Conservation (phyloP, 2,113 vertebrate species). For the Geothlypis trichas region DNA sequence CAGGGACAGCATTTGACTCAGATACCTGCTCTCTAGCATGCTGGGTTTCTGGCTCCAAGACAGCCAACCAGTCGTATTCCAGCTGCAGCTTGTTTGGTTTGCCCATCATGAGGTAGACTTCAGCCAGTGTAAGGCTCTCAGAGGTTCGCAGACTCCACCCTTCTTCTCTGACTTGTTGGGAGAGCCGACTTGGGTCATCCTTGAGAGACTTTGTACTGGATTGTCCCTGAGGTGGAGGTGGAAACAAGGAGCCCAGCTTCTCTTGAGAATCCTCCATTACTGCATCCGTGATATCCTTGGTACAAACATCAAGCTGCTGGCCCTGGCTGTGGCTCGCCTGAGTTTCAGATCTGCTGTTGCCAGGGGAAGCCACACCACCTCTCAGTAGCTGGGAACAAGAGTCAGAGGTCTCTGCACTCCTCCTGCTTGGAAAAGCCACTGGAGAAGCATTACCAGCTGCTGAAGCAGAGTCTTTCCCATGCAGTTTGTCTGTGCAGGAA, state of each 20-base stretch:
- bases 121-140: constrained; percentile 92
- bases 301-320: constrained; percentile 63
- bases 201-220: constrained; percentile 64
- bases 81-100: constrained; percentile 94
- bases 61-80: constrained; percentile 93
- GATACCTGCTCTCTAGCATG: constrained; percentile 43
- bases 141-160: constrained; percentile 90
- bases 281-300: constrained; percentile 63
- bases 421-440: background rate
- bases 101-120: constrained; percentile 99
- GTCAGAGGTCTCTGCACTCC: background rate
- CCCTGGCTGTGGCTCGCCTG: constrained; percentile 35
- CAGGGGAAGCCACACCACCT: background rate
- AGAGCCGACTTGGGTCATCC: constrained; percentile 73
- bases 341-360: background rate
- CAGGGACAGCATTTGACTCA: constrained; percentile 28
- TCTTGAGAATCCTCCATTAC: constrained; percentile 72
- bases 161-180: constrained; percentile 88
- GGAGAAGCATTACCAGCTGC: constrained; percentile 25
- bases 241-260: constrained; percentile 62
- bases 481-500: constrained; percentile 50
- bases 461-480: constrained; percentile 20
- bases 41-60: constrained; percentile 62
- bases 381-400: background rate
- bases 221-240: constrained; percentile 69